These are phyloP conservation scores for Trichogramma dendrolimi DNA, from an alignment of 2,888 invertebrate species.

Conservation along the genomic window DNA sequence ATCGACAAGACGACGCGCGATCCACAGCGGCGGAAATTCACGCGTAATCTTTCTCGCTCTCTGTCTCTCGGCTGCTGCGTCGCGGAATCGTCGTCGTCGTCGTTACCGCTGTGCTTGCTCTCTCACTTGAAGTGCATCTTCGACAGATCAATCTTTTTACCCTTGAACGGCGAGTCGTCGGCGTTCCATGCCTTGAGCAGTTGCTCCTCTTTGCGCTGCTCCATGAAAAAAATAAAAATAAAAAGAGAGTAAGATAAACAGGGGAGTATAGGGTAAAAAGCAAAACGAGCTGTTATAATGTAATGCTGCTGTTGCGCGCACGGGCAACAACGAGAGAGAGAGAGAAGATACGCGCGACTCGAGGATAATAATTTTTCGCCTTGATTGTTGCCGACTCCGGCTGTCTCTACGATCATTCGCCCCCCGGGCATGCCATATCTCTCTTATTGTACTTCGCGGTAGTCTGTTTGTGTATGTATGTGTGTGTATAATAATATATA, in stretches of 20 bases:
- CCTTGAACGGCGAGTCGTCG: conserved; percentile 82
- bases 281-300: neutral
- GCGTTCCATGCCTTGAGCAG: conserved; percentile 79
- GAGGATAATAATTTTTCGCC: neutral
- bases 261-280: neutral
- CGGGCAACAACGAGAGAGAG: neutral
- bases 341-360: neutral
- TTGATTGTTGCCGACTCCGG: conserved; percentile 15
- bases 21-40: too few species aligned
- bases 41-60: too few species aligned
- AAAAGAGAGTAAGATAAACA: neutral
- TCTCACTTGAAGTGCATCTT: conserved; percentile 49
- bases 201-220: conserved; percentile 59
- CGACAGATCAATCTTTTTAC: conserved; percentile 76
- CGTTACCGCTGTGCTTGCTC: neutral
- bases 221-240: conserved; percentile 18
- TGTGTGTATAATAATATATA: too few species aligned
- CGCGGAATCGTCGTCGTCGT: too few species aligned
- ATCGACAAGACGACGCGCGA: too few species aligned
- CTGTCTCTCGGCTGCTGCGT: too few species aligned
- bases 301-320: neutral
- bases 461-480: too few species aligned
- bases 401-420: conserved; percentile 19
- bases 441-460: neutral
- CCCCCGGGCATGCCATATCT: neutral